These are phyloP conservation scores for Clarias platycephalus DNA, from an alignment of 2,797 vertebrate species.

Conservation along the genomic window DNA sequence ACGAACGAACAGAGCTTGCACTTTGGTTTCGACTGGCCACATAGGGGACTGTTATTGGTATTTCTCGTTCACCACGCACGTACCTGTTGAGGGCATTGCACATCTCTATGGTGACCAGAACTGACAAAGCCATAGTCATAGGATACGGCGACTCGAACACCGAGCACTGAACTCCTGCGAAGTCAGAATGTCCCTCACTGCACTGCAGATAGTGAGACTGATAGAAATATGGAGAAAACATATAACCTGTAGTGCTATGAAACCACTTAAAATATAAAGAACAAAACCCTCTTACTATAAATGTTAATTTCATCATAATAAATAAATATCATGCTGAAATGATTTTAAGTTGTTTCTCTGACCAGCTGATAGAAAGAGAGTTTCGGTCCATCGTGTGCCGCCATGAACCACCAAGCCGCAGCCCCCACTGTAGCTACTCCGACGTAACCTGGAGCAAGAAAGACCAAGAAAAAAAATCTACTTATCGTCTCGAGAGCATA, in stretches of 20 bases:
- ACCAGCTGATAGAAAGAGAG: constrained; percentile 76
- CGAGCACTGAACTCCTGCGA: constrained; percentile 77
- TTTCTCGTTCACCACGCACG: neutral
- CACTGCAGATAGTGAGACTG: constrained; percentile 81
- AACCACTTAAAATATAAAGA: neutral
- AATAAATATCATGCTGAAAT: neutral
- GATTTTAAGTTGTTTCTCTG: constrained; percentile 21
- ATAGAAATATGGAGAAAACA: neutral
- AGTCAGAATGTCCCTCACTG: constrained; percentile 73
- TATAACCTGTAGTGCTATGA: neutral
- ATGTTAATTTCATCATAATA: neutral
- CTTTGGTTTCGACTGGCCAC: no score
- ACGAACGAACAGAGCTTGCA: neutral
- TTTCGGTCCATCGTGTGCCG: constrained; percentile 76
- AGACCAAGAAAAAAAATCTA: neutral
- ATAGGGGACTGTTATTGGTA: no score
- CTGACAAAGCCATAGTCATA: constrained; percentile 81
- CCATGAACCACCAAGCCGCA: constrained; percentile 84
- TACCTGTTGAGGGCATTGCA: constrained; percentile 82
- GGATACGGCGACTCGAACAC: constrained; percentile 80
- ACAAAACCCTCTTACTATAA: neutral
- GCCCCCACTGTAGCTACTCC: constrained; percentile 78
- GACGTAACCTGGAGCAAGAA: constrained; percentile 68
- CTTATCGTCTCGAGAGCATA: neutral
- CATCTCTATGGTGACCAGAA: constrained; percentile 82